Percentiles rank a stretch among this genome's conserved stretches.
phyloP scores from a whole-genome alignment of 2,888 invertebrate species.

The Capitulum mitella region DNA sequence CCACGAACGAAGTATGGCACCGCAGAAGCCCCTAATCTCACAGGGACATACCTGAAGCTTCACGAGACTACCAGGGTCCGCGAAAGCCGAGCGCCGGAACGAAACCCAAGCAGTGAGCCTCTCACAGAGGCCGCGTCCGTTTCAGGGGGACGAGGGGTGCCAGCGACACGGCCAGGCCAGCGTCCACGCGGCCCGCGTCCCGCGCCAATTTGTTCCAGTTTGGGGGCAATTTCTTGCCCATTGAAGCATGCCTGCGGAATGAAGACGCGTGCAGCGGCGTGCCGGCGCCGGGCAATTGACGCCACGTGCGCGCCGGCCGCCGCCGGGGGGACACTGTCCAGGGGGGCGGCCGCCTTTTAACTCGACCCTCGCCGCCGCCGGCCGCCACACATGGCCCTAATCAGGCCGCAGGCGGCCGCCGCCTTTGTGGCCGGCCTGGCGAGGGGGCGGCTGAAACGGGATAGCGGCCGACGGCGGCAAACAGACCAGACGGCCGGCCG shows the following conservation, averaged over 20 bases:
- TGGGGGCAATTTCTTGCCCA: constrained; percentile 18
- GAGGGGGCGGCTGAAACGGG: not conserved
- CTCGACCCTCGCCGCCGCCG: not conserved
- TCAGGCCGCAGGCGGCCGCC: not conserved
- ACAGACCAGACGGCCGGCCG: too few relatives aligned
- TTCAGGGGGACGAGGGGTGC: not conserved
- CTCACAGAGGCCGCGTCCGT: not conserved
- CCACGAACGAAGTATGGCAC: not conserved
- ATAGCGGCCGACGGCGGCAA: not conserved
- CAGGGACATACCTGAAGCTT: too few relatives aligned
- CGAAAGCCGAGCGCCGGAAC: too few relatives aligned
- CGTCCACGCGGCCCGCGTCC: not conserved
- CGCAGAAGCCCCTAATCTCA: too few relatives aligned
- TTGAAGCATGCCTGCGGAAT: constrained; percentile 7
- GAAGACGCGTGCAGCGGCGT: constrained; percentile 9
- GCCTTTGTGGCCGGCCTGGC: not conserved
- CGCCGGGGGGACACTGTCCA: not conserved
- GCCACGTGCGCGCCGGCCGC: not conserved
- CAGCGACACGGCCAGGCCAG: not conserved
- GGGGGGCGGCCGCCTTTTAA: constrained; percentile 21
- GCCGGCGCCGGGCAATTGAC: not conserved
- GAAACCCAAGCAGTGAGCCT: too few relatives aligned
- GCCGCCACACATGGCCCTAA: constrained; percentile 16
- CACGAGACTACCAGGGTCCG: too few relatives aligned
- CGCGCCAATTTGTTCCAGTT: constrained; percentile 3